A percentile compares a stretch with the other conserved stretches of the same genome.
phyloP scores from a whole-genome alignment of 2,888 invertebrate species.

The Osmoderma eremita region DNA sequence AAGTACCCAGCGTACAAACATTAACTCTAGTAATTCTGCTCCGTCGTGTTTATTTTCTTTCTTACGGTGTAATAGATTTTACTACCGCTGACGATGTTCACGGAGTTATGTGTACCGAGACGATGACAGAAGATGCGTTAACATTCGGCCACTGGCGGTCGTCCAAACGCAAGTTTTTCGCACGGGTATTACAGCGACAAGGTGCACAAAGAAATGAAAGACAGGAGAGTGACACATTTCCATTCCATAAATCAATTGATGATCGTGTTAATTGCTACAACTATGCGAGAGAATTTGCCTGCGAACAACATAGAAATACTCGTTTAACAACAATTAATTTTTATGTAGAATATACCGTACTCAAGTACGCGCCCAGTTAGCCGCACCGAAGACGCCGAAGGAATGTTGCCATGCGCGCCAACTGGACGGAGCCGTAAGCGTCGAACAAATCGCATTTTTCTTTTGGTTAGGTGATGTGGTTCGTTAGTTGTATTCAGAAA shows the following conservation, averaged over 20 bases:
- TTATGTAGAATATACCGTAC: no score
- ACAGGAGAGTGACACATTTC: constrained; percentile 12
- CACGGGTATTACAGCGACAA: constrained; percentile 1
- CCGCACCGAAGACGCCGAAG: no score
- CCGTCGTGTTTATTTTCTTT: constrained; percentile 8
- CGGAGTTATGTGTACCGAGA: constrained; percentile 9
- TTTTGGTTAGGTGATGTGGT: no score
- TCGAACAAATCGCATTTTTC: no score
- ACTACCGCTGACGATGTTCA: constrained; percentile 14
- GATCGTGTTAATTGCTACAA: no score
- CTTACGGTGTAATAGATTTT: not conserved
- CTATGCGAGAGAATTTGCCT: no score
- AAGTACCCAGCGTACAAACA: not conserved
- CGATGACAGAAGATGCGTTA: constrained; percentile 25
- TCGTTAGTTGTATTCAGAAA: no score
- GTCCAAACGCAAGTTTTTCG: constrained; percentile 16
- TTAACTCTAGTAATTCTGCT: not conserved
- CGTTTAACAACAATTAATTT: no score
- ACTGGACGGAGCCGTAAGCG: no score
- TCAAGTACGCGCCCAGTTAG: no score
- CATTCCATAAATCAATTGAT: not conserved
- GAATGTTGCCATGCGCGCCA: no score
- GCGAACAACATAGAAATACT: no score
- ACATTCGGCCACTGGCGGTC: constrained; percentile 15
- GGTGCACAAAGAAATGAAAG: constrained; percentile 5